Conservation (phyloP, 2,113 vertebrate species). For the Phalacrocorax carbo region DNA sequence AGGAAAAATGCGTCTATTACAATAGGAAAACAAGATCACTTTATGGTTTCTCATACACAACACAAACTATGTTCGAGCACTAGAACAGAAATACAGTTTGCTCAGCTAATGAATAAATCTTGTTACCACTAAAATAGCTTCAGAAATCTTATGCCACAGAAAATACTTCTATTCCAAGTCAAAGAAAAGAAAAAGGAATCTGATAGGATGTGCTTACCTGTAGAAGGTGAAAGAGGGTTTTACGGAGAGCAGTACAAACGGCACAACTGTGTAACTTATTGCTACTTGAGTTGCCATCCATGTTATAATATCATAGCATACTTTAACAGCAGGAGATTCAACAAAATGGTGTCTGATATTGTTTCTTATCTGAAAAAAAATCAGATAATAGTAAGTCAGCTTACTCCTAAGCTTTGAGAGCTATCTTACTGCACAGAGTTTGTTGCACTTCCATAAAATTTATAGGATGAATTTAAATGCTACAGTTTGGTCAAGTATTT, state of each 20-base stretch:
- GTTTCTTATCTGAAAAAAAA: constrained; percentile 83
- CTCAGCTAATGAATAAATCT: not conserved
- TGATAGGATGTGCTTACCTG: constrained; percentile 76
- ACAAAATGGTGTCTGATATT: constrained; percentile 89
- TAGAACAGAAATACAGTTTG: not conserved
- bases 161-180: not conserved
- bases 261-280: constrained; percentile 94
- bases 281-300: constrained; percentile 90
- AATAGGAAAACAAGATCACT: not conserved
- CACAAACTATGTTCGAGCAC: not conserved
- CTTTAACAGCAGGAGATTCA: constrained; percentile 78
- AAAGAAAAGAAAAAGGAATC: not conserved
- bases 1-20: not conserved
- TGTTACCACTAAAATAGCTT: not conserved
- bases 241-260: constrained; percentile 92
- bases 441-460: not conserved
- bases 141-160: not conserved
- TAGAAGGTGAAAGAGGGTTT: constrained; percentile 91
- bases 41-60: not conserved
- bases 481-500: not conserved
- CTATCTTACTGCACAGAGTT: not conserved
- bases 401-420: not conserved
- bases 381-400: not conserved
- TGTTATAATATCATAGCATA: constrained; percentile 88
- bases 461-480: not conserved